phyloP scores from a whole-genome alignment of 23 tunicate species.

The Ciona savignyi region DNA sequence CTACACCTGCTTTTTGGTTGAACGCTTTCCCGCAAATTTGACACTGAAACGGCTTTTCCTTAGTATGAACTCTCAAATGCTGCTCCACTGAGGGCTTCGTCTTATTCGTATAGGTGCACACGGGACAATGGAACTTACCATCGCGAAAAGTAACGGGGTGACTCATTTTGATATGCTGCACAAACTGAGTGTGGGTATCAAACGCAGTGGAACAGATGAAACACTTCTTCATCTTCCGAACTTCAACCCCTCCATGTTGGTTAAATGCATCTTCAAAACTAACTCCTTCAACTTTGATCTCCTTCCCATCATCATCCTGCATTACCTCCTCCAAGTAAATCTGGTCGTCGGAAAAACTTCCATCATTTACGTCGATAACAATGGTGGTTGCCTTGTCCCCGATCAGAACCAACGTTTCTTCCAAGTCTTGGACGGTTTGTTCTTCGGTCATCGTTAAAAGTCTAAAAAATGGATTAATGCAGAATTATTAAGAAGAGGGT shows the following conservation, averaged over 20 bases:
- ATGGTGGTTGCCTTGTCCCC: not conserved
- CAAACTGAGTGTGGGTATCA: slow-evolving; percentile 2
- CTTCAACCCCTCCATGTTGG: not conserved
- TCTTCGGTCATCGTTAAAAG: too few species aligned
- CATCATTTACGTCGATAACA: not conserved
- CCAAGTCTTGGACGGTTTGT: not conserved
- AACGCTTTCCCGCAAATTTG: slow-evolving; percentile 35
- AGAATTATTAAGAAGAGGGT: too few species aligned
- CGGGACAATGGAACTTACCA: slow-evolving; percentile 19
- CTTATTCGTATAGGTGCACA: slow-evolving; percentile 26
- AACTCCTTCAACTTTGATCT: not conserved
- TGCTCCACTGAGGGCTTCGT: not conserved
- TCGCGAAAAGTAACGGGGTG: slow-evolving; percentile 6
- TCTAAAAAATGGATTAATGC: too few species aligned
- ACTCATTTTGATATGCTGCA: slow-evolving; percentile 7
- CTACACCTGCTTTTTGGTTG: slow-evolving; percentile 38
- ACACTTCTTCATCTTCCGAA: not conserved
- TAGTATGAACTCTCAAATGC: slow-evolving; percentile 42
- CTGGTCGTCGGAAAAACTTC: not conserved
- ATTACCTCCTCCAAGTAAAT: not conserved
- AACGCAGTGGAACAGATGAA: not conserved
- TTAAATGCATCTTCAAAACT: not conserved
- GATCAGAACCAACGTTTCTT: not conserved
- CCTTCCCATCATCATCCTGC: not conserved
- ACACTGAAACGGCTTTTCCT: slow-evolving; percentile 38